These are phyloP conservation scores for Malurus melanocephalus DNA, from an alignment of 2,113 vertebrate genomes.

Conservation along the genomic window DNA sequence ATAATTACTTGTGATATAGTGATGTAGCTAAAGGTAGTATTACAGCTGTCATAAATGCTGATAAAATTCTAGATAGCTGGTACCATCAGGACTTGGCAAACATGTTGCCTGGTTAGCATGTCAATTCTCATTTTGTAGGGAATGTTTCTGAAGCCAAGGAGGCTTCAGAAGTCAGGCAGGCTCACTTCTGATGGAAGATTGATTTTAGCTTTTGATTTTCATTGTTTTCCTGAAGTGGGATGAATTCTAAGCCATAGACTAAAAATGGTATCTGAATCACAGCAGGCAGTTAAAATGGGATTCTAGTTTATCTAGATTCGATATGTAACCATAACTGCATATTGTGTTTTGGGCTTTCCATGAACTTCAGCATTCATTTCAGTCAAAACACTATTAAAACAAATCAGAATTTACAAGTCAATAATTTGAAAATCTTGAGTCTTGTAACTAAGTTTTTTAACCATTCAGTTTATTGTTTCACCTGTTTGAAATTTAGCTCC, in stretches of 20 bases:
- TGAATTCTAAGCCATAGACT: not conserved
- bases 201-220: not conserved
- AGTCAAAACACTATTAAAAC: not conserved
- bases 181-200: not conserved
- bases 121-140: not conserved
- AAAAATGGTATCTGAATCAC: not conserved
- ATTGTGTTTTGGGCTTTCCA: not conserved
- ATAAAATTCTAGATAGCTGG: not conserved
- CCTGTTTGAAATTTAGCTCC: not conserved
- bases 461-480: not conserved
- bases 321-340: not conserved
- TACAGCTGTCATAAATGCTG: not conserved
- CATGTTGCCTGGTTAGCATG: not conserved
- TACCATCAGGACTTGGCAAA: not conserved
- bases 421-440: not conserved
- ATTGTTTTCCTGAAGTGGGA: not conserved
- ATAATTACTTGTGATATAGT: not conserved
- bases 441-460: not conserved
- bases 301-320: not conserved
- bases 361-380: constrained; percentile 7
- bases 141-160: not conserved
- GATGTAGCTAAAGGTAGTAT: not conserved
- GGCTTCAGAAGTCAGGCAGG: not conserved
- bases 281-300: not conserved
- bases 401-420: not conserved